Evolutionary conservation across 2,797 vertebrate genomes (phyloP).

Genomic region (Clarias laeviceps): DNA sequence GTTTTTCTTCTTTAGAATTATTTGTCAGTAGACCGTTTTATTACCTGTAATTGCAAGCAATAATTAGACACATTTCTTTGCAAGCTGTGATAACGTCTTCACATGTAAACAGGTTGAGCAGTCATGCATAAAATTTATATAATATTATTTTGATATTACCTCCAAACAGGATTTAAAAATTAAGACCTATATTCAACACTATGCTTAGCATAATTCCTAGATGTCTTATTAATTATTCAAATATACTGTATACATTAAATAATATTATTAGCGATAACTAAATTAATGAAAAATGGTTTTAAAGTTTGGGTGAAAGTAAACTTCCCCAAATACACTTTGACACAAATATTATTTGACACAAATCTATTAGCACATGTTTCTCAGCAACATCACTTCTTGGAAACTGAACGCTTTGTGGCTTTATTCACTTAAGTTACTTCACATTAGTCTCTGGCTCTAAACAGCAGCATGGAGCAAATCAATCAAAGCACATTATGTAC

Average conservation of each 20-base stretch:
- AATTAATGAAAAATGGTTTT: neutral
- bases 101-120: neutral
- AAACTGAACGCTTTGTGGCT: neutral
- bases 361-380: neutral
- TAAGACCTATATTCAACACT: neutral
- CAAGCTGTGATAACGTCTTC: neutral
- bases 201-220: neutral
- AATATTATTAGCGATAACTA: neutral
- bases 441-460: slow-evolving; percentile 4
- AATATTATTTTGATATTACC: neutral
- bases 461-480: slow-evolving; percentile 25
- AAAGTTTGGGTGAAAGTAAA: neutral
- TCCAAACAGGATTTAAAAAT: neutral
- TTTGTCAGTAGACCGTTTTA: neutral
- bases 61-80: neutral
- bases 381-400: slow-evolving; percentile 18
- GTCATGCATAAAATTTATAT: neutral
- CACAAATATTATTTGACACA: neutral
- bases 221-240: neutral
- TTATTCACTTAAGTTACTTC: slow-evolving; percentile 15
- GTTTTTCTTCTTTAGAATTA: neutral
- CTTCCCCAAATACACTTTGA: neutral
- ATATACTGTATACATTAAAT: neutral
- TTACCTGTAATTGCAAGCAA: neutral
- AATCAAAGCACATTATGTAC: slow-evolving; percentile 40